Base-by-base conservation (phyloP, 2,797 vertebrate species). In the Schizopygopsis malacanthus region DNA sequence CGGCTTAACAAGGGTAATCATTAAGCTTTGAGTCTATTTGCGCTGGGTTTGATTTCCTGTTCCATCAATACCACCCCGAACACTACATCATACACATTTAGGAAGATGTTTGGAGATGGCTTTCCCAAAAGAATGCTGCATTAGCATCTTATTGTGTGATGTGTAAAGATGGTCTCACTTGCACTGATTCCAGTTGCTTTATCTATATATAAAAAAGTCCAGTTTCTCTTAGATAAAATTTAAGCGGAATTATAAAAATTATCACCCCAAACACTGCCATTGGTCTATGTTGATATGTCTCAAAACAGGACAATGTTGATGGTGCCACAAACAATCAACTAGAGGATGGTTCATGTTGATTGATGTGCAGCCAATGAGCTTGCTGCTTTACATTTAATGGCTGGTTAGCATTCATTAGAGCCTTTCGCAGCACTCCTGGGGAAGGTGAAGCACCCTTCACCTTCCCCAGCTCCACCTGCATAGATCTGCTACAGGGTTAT, bases 11-110 rank as follows among this genome's bases (percentile, higher is more conserved):
- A 25, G 75, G 65, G 52, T 86, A 86, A 84, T 86, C 82, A 86
- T 88, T 86, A 84, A 88, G 81, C 87, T 81, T 59, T 70, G 78
- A 76, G 81, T 76, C 65, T 85, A 67, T 88, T 88, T 88, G 84
- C 47, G 4, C 70, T 88, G 63, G 71, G 87, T 77, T 70, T 84
- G 85, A 88, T 86, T 88, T 84, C 72, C 72, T 75, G 50, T 61
- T 84, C 63, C 52, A 67, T 70, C 70, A 41, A 33, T 50, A 45
- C 59, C n/a, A 82, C 54, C 18, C 33, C 25, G 4, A 39, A 47
- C 43, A 47, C 43, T 37, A 61, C 12, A 41, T 82, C 79, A 37
- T 59, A 43, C 25, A 70, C 79, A 77, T 73, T 45, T 61, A 70
- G 6, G 54, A 15, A 52, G 25, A 43, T 43, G 8, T 65, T 82